Percentiles rank a stretch among this genome's conserved stretches.
These are phyloP conservation scores for Rhamphomyia laevipes DNA, from an alignment of 2,888 invertebrate genomes.

Conservation along the genomic window DNA sequence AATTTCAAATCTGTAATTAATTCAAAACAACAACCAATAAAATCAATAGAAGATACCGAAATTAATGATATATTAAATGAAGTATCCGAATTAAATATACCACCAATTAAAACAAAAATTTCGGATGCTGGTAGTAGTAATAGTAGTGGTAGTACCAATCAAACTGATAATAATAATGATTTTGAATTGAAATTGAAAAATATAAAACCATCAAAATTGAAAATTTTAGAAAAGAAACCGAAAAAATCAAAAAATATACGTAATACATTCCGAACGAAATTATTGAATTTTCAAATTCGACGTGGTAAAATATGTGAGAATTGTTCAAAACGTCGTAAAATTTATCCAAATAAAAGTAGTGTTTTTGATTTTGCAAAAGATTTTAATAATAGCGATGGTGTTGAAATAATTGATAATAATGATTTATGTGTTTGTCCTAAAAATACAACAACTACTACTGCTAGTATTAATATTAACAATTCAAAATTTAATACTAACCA, in stretches of 20 bases:
- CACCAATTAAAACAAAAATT: background rate
- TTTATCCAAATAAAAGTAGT: slow-evolving; percentile 33
- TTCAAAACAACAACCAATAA: slow-evolving; percentile 20
- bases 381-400: slow-evolving; percentile 16
- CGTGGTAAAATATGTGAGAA: slow-evolving; percentile 29
- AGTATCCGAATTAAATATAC: slow-evolving; percentile 11
- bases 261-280: slow-evolving; percentile 33
- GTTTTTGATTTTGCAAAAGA: slow-evolving; percentile 34
- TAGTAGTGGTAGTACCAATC: background rate
- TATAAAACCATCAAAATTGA: background rate
- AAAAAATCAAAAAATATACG: slow-evolving; percentile 34
- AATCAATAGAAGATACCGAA: slow-evolving; percentile 19
- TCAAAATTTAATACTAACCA: slow-evolving; percentile 12
- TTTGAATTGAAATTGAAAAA: background rate
- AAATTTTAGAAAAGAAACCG: slow-evolving; percentile 19
- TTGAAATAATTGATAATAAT: slow-evolving; percentile 12
- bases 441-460: background rate
- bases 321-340: slow-evolving; percentile 32
- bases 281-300: slow-evolving; percentile 30
- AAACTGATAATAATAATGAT: background rate
- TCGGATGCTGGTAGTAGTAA: background rate
- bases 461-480: slow-evolving; percentile 13
- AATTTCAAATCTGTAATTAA: slow-evolving; percentile 31
- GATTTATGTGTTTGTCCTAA: slow-evolving; percentile 30
- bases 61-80: slow-evolving; percentile 12